phyloP scores from a whole-genome alignment of 2,113 vertebrate genomes.

The Microcebus griseorufus region DNA sequence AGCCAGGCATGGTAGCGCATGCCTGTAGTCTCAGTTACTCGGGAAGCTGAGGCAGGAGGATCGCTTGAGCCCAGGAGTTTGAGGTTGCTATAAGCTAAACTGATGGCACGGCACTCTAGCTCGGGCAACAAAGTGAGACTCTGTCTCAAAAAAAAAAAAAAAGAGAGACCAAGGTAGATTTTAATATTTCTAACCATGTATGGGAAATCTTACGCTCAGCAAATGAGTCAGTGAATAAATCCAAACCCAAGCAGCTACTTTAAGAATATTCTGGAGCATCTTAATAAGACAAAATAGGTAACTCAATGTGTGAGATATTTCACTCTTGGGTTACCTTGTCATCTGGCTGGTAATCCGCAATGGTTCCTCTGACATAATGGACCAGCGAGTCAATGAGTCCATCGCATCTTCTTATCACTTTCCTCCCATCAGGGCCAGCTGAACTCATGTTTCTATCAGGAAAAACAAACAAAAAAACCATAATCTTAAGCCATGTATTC shows the following conservation, averaged over 20 bases:
- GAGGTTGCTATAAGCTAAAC: too few species aligned
- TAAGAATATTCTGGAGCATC: background rate
- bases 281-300: background rate
- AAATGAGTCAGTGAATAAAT: background rate
- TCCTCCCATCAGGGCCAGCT: slow-evolving; percentile 90
- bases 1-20: too few species aligned
- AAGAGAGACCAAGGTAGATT: background rate
- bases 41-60: too few species aligned
- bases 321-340: slow-evolving; percentile 89
- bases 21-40: too few species aligned
- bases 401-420: slow-evolving; percentile 91
- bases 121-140: too few species aligned
- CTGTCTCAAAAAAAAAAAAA: too few species aligned
- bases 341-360: slow-evolving; percentile 93
- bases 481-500: background rate
- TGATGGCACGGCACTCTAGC: too few species aligned
- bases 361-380: slow-evolving; percentile 91
- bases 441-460: slow-evolving; percentile 94
- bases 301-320: background rate
- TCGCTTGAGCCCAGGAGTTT: too few species aligned
- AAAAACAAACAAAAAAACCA: background rate
- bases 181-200: background rate
- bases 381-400: slow-evolving; percentile 95
- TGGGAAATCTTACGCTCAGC: background rate
- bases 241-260: background rate